Evolutionary conservation across 2,888 invertebrate genomes (phyloP).

Genomic region (Axea sp.): DNA sequence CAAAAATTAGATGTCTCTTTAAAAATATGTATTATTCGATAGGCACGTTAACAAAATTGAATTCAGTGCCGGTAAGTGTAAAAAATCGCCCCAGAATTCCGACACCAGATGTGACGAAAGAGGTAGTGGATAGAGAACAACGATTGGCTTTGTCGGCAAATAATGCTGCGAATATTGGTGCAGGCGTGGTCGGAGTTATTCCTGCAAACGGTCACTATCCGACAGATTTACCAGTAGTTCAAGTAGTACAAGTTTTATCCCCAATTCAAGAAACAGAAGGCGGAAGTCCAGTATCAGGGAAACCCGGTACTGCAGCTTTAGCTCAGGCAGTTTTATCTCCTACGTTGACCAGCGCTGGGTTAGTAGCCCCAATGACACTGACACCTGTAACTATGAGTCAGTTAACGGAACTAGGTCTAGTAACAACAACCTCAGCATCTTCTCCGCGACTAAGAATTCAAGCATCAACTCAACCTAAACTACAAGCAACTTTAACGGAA

Average conservation of each 20-base stretch:
- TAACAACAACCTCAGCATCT: slow-evolving; percentile 81
- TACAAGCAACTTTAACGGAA: slow-evolving; percentile 72
- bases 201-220: slow-evolving; percentile 80
- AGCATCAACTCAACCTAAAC: slow-evolving; percentile 50
- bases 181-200: slow-evolving; percentile 86
- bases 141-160: slow-evolving; percentile 81
- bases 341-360: slow-evolving; percentile 80
- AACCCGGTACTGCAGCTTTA: slow-evolving; percentile 85
- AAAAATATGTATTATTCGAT: no score
- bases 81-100: slow-evolving; percentile 93
- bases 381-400: slow-evolving; percentile 84
- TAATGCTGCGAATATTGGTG: slow-evolving; percentile 79
- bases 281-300: slow-evolving; percentile 78
- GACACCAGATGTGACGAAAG: slow-evolving; percentile 92
- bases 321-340: slow-evolving; percentile 89
- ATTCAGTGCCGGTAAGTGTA: slow-evolving; percentile 84
- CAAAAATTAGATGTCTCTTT: no score
- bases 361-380: slow-evolving; percentile 79
- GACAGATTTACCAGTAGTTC: slow-evolving; percentile 86
- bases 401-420: slow-evolving; percentile 80
- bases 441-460: slow-evolving; percentile 65
- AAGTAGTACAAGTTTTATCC: slow-evolving; percentile 87
- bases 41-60: slow-evolving; percentile 85
- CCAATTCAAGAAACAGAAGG: slow-evolving; percentile 92
- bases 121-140: slow-evolving; percentile 86